These are phyloP conservation scores for Bubalus kerabau DNA, from an alignment of 2,113 vertebrate genomes.

Conservation along the genomic window DNA sequence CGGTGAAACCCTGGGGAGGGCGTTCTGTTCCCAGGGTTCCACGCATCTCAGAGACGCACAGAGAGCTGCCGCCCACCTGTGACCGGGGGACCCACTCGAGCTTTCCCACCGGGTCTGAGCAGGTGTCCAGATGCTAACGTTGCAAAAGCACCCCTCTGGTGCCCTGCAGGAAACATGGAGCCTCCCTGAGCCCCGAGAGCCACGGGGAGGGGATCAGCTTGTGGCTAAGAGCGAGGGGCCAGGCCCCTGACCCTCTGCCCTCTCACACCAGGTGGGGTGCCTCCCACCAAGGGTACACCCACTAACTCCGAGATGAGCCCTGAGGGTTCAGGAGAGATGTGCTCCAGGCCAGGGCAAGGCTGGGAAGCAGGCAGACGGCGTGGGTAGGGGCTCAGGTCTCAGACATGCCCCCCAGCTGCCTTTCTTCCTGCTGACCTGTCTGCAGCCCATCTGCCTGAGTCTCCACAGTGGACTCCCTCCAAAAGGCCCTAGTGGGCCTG, in stretches of 20 bases:
- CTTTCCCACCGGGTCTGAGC: fast-evolving
- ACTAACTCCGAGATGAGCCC: background rate
- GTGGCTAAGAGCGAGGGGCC: fast-evolving
- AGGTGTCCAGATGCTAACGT: background rate
- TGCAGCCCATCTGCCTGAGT: too few relatives aligned
- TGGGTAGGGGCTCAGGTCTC: too few relatives aligned
- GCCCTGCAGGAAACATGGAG: fast-evolving
- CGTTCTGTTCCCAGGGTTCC: background rate
- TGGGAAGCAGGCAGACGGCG: fast-evolving
- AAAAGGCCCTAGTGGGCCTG: background rate
- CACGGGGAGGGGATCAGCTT: fast-evolving
- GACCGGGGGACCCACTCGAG: background rate
- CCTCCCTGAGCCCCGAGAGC: background rate
- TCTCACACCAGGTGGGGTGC: background rate
- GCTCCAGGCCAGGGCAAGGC: too few relatives aligned
- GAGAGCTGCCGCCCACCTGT: background rate
- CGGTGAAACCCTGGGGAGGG: fast-evolving
- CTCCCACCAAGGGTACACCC: background rate
- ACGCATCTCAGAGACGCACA: fast-evolving
- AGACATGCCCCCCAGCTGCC: too few relatives aligned
- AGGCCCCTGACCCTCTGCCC: background rate
- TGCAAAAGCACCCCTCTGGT: fast-evolving
- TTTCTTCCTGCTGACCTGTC: background rate
- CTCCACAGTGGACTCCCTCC: background rate
- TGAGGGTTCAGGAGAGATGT: background rate